Conservation (phyloP, 2,797 vertebrate species). For the Enteromius radiatus region DNA sequence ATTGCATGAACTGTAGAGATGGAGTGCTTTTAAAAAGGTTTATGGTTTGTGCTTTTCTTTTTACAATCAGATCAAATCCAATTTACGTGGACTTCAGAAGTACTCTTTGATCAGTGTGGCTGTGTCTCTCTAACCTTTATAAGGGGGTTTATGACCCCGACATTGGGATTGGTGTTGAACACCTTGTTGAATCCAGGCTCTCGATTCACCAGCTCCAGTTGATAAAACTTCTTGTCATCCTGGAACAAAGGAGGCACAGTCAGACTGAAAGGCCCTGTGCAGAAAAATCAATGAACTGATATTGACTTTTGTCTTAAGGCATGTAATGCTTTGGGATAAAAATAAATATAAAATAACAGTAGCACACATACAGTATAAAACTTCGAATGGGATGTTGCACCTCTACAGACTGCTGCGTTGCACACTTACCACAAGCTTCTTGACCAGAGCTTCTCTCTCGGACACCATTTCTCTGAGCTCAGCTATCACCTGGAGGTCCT, state of each 20-base stretch:
- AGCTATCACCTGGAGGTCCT: constrained; percentile 92
- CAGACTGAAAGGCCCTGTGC: constrained; percentile 10
- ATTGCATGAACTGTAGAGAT: constrained; percentile 20
- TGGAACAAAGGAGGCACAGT: constrained; percentile 64
- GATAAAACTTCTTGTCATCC: constrained; percentile 99
- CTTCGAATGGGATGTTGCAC: background rate
- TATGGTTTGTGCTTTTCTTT: constrained; percentile 3
- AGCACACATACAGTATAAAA: background rate
- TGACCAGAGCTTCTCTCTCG: constrained; percentile 93
- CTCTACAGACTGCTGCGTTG: background rate
- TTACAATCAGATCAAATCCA: constrained; percentile 11
- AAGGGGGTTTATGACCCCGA: constrained; percentile 96
- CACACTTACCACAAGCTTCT: constrained; percentile 94
- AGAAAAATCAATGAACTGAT: constrained; percentile 32
- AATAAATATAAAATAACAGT: background rate
- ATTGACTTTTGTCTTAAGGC: constrained; percentile 11
- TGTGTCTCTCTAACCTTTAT: constrained; percentile 77
- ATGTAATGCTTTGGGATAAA: constrained; percentile 15
- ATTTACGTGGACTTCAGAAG: background rate
- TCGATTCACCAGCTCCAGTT: constrained; percentile 97
- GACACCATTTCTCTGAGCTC: constrained; percentile 95
- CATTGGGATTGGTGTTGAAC: constrained; percentile 95
- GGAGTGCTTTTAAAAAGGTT: constrained; percentile 17
- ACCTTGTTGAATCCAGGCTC: constrained; percentile 98
- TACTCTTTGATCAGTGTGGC: constrained; percentile 22